Evolutionary conservation across 2,888 invertebrate genomes (phyloP).

Genomic region (Oligia fasciuncula): DNA sequence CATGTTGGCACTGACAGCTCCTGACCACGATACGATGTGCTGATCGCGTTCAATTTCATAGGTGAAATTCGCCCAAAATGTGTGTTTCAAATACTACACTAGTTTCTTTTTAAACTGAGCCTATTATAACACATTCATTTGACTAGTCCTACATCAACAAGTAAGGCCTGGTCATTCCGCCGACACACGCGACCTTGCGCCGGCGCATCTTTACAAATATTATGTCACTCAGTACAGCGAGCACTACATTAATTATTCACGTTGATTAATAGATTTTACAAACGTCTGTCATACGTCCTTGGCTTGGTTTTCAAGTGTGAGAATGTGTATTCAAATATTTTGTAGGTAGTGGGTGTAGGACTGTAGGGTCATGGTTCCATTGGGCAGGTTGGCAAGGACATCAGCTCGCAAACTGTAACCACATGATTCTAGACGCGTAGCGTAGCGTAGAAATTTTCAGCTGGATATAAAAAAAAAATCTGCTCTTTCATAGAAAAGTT

Average conservation of each 20-base stretch:
- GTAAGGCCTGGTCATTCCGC: constrained; percentile 26
- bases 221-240: constrained; percentile 59
- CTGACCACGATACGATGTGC: background rate
- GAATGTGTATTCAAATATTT: constrained; percentile 27
- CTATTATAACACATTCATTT: background rate
- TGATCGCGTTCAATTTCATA: background rate
- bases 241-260: constrained; percentile 52
- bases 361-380: constrained; percentile 6
- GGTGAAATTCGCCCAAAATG: background rate
- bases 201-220: constrained; percentile 71
- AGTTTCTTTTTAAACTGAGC: background rate
- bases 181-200: constrained; percentile 66
- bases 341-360: background rate
- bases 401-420: no score
- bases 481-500: no score
- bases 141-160: constrained; percentile 9
- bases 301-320: constrained; percentile 43
- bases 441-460: no score
- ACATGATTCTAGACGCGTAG: background rate
- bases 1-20: background rate
- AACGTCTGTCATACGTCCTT: constrained; percentile 40
- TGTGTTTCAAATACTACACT: background rate
- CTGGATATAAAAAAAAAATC: no score
- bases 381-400: background rate
- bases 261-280: constrained; percentile 62